These are phyloP conservation scores for Luscinia megarhynchos DNA, from an alignment of 2,797 vertebrate species.

Conservation along the genomic window DNA sequence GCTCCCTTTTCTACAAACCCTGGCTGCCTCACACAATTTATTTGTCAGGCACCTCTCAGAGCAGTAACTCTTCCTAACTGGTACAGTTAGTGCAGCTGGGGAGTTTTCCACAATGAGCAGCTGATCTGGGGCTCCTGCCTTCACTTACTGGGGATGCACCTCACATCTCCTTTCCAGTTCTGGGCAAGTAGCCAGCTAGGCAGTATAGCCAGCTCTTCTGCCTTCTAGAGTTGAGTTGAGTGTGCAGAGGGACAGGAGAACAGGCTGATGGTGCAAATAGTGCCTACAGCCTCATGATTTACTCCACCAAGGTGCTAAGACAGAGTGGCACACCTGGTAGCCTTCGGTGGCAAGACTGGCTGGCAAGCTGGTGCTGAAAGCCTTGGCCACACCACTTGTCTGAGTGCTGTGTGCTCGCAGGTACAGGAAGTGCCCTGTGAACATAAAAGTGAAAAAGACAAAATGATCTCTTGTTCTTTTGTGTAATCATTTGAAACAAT, in stretches of 20 bases:
- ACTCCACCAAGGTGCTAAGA: background rate
- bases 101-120: background rate
- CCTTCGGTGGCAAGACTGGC: conserved; percentile 69
- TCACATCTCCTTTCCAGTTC: background rate
- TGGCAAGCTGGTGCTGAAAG: conserved; percentile 82
- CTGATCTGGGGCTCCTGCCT: background rate
- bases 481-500: background rate
- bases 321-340: conserved; percentile 81
- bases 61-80: background rate
- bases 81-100: too few species aligned
- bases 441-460: background rate
- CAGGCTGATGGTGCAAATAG: background rate
- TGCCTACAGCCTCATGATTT: background rate
- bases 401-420: conserved; percentile 76
- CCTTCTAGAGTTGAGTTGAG: background rate
- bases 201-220: background rate
- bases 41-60: background rate
- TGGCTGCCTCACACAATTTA: background rate
- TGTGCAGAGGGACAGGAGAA: background rate
- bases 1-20: background rate
- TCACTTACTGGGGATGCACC: background rate
- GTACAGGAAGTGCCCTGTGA: conserved; percentile 86
- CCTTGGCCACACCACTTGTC: conserved; percentile 66
- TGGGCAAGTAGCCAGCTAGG: background rate
- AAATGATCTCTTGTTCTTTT: background rate